Percentiles rank a stretch among this genome's conserved stretches.
Evolutionary conservation across 2,113 vertebrate species (phyloP).

Genomic region (Sitta europaea): DNA sequence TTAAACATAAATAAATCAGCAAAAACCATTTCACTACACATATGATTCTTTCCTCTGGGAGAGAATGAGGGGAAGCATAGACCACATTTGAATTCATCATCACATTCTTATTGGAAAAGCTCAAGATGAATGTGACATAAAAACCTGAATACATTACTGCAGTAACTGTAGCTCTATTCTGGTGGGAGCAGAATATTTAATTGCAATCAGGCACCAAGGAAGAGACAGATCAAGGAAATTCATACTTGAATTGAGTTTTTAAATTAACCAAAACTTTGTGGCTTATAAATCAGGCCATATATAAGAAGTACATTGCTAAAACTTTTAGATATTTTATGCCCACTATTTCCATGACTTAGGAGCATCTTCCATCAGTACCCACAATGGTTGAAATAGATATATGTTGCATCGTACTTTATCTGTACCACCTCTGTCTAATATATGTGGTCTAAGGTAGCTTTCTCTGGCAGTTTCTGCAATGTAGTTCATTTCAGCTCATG

Average conservation of each 20-base stretch:
- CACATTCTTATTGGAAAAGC: background rate
- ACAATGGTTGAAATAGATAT: background rate
- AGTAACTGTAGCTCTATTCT: background rate
- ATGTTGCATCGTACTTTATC: background rate
- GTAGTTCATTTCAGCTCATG: background rate
- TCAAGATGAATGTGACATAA: conserved; percentile 13
- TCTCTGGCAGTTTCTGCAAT: background rate
- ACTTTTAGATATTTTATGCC: background rate
- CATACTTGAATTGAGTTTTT: background rate
- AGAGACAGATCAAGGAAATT: background rate
- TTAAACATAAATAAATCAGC: conserved; percentile 25
- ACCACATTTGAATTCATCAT: conserved; percentile 10
- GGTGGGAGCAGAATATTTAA: background rate
- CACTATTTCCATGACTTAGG: background rate
- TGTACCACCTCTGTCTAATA: background rate
- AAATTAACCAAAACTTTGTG: background rate
- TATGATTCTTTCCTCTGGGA: background rate
- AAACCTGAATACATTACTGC: background rate
- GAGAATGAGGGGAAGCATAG: background rate
- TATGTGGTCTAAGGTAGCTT: background rate
- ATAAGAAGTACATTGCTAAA: background rate
- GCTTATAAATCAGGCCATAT: background rate
- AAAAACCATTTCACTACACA: background rate
- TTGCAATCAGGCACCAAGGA: background rate
- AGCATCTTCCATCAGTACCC: background rate